A percentile compares a stretch with the other conserved stretches of the same genome.
phyloP scores from a whole-genome alignment of 2,797 vertebrate genomes.

The Anguilla obscura region DNA sequence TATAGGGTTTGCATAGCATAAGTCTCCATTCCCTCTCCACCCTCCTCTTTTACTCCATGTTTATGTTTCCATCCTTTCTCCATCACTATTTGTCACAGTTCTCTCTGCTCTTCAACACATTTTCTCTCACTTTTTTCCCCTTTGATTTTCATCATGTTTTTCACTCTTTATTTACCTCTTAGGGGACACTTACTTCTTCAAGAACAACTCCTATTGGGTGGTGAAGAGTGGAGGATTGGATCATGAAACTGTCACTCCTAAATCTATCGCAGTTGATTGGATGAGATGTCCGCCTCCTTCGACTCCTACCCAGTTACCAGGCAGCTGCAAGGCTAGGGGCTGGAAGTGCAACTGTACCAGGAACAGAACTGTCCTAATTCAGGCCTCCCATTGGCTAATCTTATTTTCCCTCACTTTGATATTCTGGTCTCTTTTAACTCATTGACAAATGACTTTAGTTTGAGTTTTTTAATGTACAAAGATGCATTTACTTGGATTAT shows the following conservation, averaged over 20 bases:
- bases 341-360: constrained; percentile 60
- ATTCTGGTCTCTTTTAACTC: neutral
- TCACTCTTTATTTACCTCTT: constrained; percentile 29
- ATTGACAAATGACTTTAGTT: neutral
- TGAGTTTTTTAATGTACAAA: constrained; percentile 6
- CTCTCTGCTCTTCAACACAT: neutral
- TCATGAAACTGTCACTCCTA: constrained; percentile 64
- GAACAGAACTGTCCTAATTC: constrained; percentile 36
- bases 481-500: neutral
- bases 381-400: neutral
- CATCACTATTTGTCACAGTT: neutral
- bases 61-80: neutral
- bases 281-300: constrained; percentile 70
- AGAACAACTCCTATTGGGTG: constrained; percentile 80
- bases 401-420: constrained; percentile 9
- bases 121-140: neutral
- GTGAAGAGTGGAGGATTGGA: constrained; percentile 73
- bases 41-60: neutral
- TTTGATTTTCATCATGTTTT: neutral
- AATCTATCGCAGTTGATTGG: constrained; percentile 74
- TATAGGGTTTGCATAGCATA: neutral
- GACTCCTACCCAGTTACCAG: constrained; percentile 31
- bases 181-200: constrained; percentile 86
- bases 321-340: constrained; percentile 9
- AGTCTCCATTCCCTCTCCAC: neutral